Evolutionary conservation across 2,113 vertebrate genomes (phyloP).

Genomic region (Lutjanus erythropterus): DNA sequence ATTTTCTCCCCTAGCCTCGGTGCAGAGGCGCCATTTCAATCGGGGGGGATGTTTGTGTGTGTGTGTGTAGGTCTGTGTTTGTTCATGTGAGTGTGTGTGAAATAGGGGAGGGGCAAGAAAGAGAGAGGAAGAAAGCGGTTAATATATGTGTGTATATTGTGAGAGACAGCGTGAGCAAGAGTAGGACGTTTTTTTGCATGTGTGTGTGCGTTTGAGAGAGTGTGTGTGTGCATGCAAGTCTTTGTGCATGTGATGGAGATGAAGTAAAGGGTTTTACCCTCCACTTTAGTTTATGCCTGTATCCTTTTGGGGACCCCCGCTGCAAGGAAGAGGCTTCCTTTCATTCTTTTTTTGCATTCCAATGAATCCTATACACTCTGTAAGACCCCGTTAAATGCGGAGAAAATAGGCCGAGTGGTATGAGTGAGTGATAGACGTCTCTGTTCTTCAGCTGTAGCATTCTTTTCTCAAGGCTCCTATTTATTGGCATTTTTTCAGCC

Average conservation of each 20-base stretch:
- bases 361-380: slow-evolving; percentile 79
- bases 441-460: slow-evolving; percentile 65
- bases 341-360: slow-evolving; percentile 81
- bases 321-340: slow-evolving; percentile 81
- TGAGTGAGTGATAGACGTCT: slow-evolving; percentile 78
- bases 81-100: slow-evolving; percentile 30
- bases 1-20: slow-evolving; percentile 58
- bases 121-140: slow-evolving; percentile 51
- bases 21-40: slow-evolving; percentile 62
- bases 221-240: slow-evolving; percentile 41
- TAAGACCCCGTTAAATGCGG: slow-evolving; percentile 75
- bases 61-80: slow-evolving; percentile 2
- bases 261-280: slow-evolving; percentile 67
- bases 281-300: slow-evolving; percentile 80
- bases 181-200: background rate
- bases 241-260: slow-evolving; percentile 63
- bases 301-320: slow-evolving; percentile 79
- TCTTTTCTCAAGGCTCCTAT: slow-evolving; percentile 67
- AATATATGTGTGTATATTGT: slow-evolving; percentile 58
- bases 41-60: slow-evolving; percentile 37
- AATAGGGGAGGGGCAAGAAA: slow-evolving; percentile 35
- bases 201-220: slow-evolving; percentile 31
- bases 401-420: slow-evolving; percentile 66
- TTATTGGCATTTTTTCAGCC: slow-evolving; percentile 64
- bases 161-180: slow-evolving; percentile 29